These are phyloP conservation scores for Kryptolebias marmoratus DNA, from an alignment of 2,113 vertebrate species.

Conservation along the genomic window DNA sequence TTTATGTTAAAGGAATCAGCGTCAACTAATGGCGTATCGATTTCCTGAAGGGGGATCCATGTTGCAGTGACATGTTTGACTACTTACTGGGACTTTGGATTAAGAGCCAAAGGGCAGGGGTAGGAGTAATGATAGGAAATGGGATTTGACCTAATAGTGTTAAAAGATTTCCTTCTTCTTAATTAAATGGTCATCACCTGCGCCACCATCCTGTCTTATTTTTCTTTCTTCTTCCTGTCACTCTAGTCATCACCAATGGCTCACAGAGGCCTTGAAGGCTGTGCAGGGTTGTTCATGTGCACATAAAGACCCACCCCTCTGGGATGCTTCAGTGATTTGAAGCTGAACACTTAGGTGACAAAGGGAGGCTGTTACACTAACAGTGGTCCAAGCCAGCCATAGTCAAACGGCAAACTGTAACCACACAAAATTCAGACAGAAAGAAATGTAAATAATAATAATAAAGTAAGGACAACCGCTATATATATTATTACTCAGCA, in stretches of 20 bases:
- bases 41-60: too few relatives aligned
- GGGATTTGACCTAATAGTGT: neutral
- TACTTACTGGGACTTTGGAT: too few relatives aligned
- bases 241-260: slow-evolving; percentile 15
- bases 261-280: slow-evolving; percentile 13
- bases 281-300: slow-evolving; percentile 27
- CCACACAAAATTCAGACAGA: slow-evolving; percentile 6
- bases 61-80: too few relatives aligned
- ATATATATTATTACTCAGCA: slow-evolving; percentile 19
- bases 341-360: slow-evolving; percentile 41
- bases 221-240: slow-evolving; percentile 7
- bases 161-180: slow-evolving; percentile 9
- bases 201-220: slow-evolving; percentile 1
- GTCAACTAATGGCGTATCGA: too few relatives aligned
- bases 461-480: slow-evolving; percentile 23
- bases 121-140: too few relatives aligned
- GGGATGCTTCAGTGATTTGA: slow-evolving; percentile 25
- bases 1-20: too few relatives aligned
- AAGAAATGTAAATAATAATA: slow-evolving; percentile 8
- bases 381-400: slow-evolving; percentile 18
- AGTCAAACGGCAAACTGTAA: slow-evolving; percentile 7
- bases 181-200: slow-evolving; percentile 28
- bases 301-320: neutral
- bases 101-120: too few relatives aligned
- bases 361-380: slow-evolving; percentile 32